Percentiles rank a stretch among this genome's conserved stretches.
These are phyloP conservation scores for Epinephelus fuscoguttatus DNA, from an alignment of 2,113 vertebrate species.

Conservation along the genomic window DNA sequence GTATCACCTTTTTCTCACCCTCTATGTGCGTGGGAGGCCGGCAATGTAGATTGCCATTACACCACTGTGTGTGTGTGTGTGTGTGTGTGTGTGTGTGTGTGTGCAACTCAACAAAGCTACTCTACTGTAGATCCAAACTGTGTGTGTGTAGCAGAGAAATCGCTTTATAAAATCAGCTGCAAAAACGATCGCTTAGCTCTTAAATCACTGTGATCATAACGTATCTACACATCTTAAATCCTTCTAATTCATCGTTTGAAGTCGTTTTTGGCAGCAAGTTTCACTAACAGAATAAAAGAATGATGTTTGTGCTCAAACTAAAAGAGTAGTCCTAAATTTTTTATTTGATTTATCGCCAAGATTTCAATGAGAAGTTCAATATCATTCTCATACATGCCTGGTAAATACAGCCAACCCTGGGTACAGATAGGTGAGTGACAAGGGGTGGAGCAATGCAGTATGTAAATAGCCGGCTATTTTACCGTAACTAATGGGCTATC, in stretches of 20 bases:
- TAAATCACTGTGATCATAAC: background rate
- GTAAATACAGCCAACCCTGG: no score
- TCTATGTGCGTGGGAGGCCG: conserved; percentile 83
- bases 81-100: conserved; percentile 31
- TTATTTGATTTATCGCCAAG: background rate
- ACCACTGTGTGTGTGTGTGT: conserved; percentile 39
- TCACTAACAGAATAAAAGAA: background rate
- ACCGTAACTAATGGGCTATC: no score
- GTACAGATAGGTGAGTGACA: no score
- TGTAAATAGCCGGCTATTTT: no score
- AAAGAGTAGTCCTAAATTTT: background rate
- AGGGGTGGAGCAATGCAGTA: no score
- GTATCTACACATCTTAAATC: background rate
- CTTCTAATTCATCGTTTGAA: background rate
- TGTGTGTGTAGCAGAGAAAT: conserved; percentile 34
- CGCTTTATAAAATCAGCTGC: conserved; percentile 25
- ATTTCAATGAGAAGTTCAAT: background rate
- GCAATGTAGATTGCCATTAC: conserved; percentile 72
- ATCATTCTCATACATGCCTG: background rate
- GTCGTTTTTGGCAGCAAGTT: background rate
- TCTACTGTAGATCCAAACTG: conserved; percentile 64
- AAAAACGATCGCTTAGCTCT: background rate
- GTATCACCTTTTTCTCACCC: conserved; percentile 84
- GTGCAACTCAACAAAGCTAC: conserved; percentile 52
- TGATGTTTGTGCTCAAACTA: background rate